phyloP scores from a whole-genome alignment of 1,140 invertebrate species.

The Pemphigus obesinymphae region DNA sequence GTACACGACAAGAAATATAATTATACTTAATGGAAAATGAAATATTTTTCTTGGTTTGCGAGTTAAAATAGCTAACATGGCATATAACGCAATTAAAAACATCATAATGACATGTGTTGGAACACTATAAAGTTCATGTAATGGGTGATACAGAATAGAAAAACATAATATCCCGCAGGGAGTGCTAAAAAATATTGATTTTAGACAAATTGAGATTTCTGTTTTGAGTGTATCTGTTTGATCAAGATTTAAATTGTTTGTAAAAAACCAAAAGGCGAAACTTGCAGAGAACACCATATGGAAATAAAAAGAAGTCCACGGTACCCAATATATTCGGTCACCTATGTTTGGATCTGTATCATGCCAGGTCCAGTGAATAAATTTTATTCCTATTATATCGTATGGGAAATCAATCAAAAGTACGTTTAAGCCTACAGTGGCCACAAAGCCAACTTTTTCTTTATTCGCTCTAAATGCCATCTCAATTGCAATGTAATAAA shows the following conservation, averaged over 20 bases:
- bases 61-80: neutral
- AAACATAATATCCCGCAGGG: slow-evolving; percentile 67
- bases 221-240: slow-evolving; percentile 51
- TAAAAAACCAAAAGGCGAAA: slow-evolving; percentile 66
- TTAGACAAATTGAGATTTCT: slow-evolving; percentile 50
- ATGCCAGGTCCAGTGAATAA: slow-evolving; percentile 81
- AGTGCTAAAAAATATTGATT: slow-evolving; percentile 62
- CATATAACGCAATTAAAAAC: slow-evolving; percentile 8
- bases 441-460: neutral
- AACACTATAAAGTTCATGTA: slow-evolving; percentile 60
- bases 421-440: slow-evolving; percentile 62
- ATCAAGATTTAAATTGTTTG: slow-evolving; percentile 50
- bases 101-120: neutral
- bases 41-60: neutral
- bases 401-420: slow-evolving; percentile 75
- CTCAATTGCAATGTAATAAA: slow-evolving; percentile 25
- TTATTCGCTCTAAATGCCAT: neutral
- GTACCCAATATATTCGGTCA: slow-evolving; percentile 74
- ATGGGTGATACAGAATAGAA: slow-evolving; percentile 66
- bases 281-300: slow-evolving; percentile 69
- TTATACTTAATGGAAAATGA: neutral
- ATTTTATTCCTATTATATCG: slow-evolving; percentile 74
- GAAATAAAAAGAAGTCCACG: slow-evolving; percentile 65
- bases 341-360: slow-evolving; percentile 77
- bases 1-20: slow-evolving; percentile 53